Percentiles rank a stretch among this genome's conserved stretches.
Conservation (phyloP, 2,797 vertebrate species). For the Neosilurus hyrtlii region DNA sequence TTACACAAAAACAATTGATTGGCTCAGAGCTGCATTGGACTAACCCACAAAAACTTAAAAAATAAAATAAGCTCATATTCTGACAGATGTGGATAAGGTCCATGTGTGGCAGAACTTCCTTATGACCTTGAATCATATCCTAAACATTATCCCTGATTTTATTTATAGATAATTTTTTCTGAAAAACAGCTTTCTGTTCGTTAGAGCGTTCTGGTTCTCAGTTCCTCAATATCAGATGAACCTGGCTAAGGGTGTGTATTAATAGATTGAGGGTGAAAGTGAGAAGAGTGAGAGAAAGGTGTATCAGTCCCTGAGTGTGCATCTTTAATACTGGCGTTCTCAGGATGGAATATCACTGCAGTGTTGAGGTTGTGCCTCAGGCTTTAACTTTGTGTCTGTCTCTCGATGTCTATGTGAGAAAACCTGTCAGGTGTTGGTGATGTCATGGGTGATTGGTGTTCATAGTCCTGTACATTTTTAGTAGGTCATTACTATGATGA, state of each 20-base stretch:
- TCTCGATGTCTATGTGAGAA: neutral
- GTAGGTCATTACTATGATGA: neutral
- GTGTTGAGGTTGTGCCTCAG: neutral
- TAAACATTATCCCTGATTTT: too few species aligned
- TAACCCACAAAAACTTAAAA: too few species aligned
- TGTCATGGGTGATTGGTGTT: too few species aligned
- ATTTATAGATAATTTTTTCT: too few species aligned
- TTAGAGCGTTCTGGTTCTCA: too few species aligned
- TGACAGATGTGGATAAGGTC: too few species aligned
- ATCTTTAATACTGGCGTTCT: neutral
- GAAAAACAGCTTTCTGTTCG: too few species aligned
- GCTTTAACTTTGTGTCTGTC: neutral
- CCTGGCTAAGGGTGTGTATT: neutral
- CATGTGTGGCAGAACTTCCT: too few species aligned
- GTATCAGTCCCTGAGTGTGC: neutral
- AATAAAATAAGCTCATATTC: too few species aligned
- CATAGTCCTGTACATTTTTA: neutral
- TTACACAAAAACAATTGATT: too few species aligned
- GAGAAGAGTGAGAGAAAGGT: neutral
- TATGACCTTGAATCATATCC: too few species aligned
- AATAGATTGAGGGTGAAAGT: neutral
- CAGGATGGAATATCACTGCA: neutral
- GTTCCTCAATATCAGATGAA: neutral
- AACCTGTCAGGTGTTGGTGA: neutral
- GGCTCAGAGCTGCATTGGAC: too few species aligned